Base-by-base conservation (phyloP, 2,113 vertebrate genomes). In the Calonectris borealis region DNA sequence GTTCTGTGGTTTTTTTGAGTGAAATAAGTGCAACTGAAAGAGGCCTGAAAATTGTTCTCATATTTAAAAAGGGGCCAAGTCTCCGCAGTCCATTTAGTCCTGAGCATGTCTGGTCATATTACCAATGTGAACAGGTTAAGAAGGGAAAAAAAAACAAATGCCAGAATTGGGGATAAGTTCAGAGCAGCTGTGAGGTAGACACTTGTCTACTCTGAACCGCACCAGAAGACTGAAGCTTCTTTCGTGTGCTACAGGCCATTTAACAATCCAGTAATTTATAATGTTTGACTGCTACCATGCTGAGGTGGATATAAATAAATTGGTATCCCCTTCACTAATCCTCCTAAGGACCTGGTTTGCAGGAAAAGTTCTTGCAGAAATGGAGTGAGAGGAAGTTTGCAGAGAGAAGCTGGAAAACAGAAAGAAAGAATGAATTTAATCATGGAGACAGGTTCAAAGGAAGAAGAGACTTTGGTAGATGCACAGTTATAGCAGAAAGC, bases 401-500 rank as follows among this genome's bases (percentile, higher is more conserved):
- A 51, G 86, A 85, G 84, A 87, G 79, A 83, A 94, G 96, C 93
- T 96, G 93, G 84, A 96, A 96, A 95, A 95, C 29, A 96, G 93
- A 95, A 95, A 85, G 84, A 46, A 90, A 94, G 29, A 91, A 72
- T 4, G 32, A 71, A 54, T 88, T 97, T 92, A 84, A 88, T 79
- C 52, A 52, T 0, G 4, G 68, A 52, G 48, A 52, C 7, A 38
- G 77, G 64, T 64, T 81, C 72, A 84, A 79, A 96, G 86, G 38
- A 54, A 83, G 64, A n/a, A 26, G 87, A 93, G 88, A 76, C 72
- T 61, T 75, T 42, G 57, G 77, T 15, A 61, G 73, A 72, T 29
- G 55, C 73, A 61, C 18, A 75, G 54, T n/a, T 84, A 27, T 0
- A 73, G 78, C 40, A 88, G 68, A 84, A 90, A 95, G 48, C 3